phyloP scores from a whole-genome alignment of 2,113 vertebrate genomes.

The Callipepla californica region DNA sequence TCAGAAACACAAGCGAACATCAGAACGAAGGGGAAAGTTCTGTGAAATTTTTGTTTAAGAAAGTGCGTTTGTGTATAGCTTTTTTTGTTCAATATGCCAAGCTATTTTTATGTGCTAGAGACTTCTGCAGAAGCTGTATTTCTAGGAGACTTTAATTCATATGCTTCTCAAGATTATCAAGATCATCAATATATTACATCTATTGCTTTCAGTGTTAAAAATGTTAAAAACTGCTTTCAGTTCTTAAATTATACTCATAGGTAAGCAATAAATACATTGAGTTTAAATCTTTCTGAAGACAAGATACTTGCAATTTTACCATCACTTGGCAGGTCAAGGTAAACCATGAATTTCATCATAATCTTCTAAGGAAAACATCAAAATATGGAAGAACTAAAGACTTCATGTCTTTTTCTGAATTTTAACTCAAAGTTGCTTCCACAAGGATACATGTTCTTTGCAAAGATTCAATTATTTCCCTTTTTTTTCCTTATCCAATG shows the following conservation, averaged over 20 bases:
- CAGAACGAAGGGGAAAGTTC: not conserved
- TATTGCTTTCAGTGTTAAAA: not conserved
- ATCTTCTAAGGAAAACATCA: not conserved
- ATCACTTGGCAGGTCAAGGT: not conserved
- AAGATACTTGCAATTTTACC: not conserved
- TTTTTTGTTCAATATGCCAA: not conserved
- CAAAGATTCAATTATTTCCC: not conserved
- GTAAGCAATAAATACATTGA: not conserved
- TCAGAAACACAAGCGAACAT: not conserved
- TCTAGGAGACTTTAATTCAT: not conserved
- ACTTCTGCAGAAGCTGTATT: not conserved
- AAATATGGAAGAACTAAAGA: not conserved
- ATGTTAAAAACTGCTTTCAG: too few relatives aligned
- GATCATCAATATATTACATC: not conserved
- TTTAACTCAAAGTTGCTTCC: not conserved
- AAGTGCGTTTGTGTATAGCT: accelerated
- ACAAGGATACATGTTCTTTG: not conserved
- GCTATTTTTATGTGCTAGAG: not conserved
- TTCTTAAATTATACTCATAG: not conserved
- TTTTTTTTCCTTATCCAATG: too few relatives aligned
- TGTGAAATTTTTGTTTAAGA: not conserved
- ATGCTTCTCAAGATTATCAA: not conserved
- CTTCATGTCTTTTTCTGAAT: not conserved
- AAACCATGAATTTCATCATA: not conserved
- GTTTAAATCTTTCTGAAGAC: not conserved